These are phyloP conservation scores for Arrhamphus sclerolepis DNA, from an alignment of 2,797 vertebrate genomes.

Conservation along the genomic window DNA sequence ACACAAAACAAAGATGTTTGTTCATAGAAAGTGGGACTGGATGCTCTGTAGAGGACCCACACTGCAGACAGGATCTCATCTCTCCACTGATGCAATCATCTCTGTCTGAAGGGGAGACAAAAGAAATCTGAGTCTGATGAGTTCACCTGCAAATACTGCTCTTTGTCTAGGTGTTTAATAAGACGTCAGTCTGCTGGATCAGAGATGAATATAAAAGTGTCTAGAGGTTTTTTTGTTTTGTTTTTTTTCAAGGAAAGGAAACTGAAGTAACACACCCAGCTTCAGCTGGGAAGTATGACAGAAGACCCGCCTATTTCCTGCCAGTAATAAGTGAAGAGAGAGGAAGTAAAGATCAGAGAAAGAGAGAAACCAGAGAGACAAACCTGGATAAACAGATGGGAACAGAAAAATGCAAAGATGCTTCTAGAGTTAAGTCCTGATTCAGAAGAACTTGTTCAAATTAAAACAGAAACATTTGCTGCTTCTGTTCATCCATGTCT, in stretches of 20 bases:
- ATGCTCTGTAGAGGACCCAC: constrained; percentile 4
- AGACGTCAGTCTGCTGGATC: constrained; percentile 3
- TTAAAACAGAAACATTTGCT: not conserved
- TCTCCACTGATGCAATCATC: no score
- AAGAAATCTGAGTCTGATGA: no score
- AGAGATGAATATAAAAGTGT: constrained; percentile 29
- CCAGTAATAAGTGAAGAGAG: constrained; percentile 37
- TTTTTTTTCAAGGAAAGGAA: constrained; percentile 56
- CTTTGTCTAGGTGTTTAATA: not conserved
- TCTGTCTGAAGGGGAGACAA: no score
- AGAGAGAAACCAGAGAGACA: constrained; percentile 21
- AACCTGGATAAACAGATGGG: not conserved
- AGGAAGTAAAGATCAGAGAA: constrained; percentile 34
- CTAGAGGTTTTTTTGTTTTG: constrained; percentile 31
- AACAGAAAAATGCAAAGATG: constrained; percentile 1
- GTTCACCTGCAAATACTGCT: not conserved
- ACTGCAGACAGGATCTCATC: no score
- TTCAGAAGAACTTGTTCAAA: constrained; percentile 3
- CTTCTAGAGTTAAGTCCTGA: not conserved
- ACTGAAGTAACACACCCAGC: constrained; percentile 58
- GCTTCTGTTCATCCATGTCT: not conserved
- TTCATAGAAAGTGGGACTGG: not conserved
- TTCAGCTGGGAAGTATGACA: constrained; percentile 58
- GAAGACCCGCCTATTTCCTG: constrained; percentile 67
- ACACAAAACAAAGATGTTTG: no score